phyloP scores from a whole-genome alignment of 2,113 vertebrate genomes.

The Plecturocebus donacophilus region DNA sequence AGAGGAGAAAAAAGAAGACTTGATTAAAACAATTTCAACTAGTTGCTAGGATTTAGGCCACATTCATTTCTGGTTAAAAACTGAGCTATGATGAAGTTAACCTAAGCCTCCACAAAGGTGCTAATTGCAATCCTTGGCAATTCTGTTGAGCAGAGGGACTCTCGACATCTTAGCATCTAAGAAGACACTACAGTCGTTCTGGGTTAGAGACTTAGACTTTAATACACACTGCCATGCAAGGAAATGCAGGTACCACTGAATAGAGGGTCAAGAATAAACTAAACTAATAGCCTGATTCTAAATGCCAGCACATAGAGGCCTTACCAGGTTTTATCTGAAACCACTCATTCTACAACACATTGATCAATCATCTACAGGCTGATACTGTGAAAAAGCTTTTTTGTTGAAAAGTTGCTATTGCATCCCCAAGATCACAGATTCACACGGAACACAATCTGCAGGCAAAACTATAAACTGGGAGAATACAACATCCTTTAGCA shows the following conservation, averaged over 20 bases:
- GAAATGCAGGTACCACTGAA: neutral
- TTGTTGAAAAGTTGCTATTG: neutral
- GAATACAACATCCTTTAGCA: neutral
- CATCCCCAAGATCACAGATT: neutral
- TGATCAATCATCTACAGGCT: neutral
- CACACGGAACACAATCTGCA: neutral
- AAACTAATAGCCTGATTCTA: neutral
- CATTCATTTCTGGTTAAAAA: neutral
- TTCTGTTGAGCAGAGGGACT: neutral
- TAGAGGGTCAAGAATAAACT: neutral
- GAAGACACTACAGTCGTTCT: neutral
- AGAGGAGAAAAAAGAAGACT: neutral
- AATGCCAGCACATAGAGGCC: neutral
- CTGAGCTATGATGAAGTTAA: neutral
- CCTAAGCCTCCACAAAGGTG: neutral
- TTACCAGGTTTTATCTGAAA: neutral
- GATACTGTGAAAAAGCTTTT: neutral
- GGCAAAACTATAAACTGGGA: neutral
- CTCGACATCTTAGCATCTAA: neutral
- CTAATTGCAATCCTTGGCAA: neutral
- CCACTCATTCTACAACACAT: conserved; percentile 11
- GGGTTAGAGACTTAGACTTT: neutral
- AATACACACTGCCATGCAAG: neutral
- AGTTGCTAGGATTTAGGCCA: neutral
- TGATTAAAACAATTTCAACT: neutral